These are phyloP conservation scores for Drosophila sechellia DNA, from an alignment of 1,140 invertebrate species.

Conservation along the genomic window DNA sequence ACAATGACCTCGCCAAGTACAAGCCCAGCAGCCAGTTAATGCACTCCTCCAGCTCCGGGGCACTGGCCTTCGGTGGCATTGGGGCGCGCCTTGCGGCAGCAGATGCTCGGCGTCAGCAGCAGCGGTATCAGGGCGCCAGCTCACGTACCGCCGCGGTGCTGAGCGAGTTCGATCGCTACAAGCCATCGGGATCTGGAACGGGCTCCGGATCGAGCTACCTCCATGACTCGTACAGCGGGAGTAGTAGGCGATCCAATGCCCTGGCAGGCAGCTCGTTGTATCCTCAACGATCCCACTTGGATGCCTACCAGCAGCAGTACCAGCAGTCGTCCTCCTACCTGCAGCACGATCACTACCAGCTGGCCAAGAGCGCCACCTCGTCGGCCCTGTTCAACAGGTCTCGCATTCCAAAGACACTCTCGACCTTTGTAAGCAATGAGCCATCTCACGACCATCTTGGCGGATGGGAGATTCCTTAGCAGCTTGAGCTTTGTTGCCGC, in stretches of 20 bases:
- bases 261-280: conserved; percentile 55
- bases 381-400: conserved; percentile 83
- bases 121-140: conserved; percentile 69
- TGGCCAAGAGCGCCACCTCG: conserved; percentile 81
- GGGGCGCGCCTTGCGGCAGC: conserved; percentile 74
- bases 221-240: conserved; percentile 62
- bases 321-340: conserved; percentile 65
- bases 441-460: conserved; percentile 5
- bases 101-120: conserved; percentile 64
- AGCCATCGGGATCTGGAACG: conserved; percentile 31
- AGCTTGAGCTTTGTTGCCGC: conserved; percentile 56
- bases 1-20: conserved; percentile 78
- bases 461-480: conserved; percentile 28
- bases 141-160: conserved; percentile 79
- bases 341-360: conserved; percentile 74
- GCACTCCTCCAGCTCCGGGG: conserved; percentile 80
- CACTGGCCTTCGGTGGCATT: conserved; percentile 79
- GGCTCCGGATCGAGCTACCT: conserved; percentile 60
- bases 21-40: conserved; percentile 67
- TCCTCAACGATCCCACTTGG: conserved; percentile 57
- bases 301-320: conserved; percentile 59
- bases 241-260: conserved; percentile 52
- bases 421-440: conserved; percentile 83
- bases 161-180: conserved; percentile 73
- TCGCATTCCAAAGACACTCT: conserved; percentile 85